These are phyloP conservation scores for Chironomus riparius DNA, from an alignment of 2,888 invertebrate genomes.

Conservation along the genomic window DNA sequence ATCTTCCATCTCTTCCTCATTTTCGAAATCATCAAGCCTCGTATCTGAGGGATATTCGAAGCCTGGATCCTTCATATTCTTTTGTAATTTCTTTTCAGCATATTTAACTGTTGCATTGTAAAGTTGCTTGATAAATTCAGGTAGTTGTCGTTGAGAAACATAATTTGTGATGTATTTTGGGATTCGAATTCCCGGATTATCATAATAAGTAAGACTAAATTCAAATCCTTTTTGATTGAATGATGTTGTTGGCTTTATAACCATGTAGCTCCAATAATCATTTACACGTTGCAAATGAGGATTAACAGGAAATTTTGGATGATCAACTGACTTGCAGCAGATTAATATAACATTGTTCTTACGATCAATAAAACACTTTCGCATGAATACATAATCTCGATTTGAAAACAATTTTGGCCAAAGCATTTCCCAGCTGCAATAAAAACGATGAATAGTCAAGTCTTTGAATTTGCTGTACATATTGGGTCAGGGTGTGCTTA, in stretches of 20 bases:
- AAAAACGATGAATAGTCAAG: too few species aligned
- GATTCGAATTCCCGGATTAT: constrained; percentile 69
- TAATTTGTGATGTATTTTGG: constrained; percentile 63
- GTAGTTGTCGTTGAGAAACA: constrained; percentile 67
- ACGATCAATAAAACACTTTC: constrained; percentile 55
- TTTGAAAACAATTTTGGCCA: constrained; percentile 81
- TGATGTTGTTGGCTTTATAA: constrained; percentile 54
- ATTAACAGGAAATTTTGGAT: constrained; percentile 58
- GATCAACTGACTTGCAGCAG: constrained; percentile 59
- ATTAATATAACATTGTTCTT: constrained; percentile 52
- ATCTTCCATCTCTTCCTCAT: constrained; percentile 15
- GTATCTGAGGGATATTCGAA: constrained; percentile 31
- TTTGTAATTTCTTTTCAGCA: constrained; percentile 35
- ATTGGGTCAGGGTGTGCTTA: too few species aligned
- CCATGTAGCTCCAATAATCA: constrained; percentile 81
- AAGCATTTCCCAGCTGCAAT: constrained; percentile 63
- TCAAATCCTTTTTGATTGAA: constrained; percentile 49
- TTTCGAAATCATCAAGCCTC: constrained; percentile 28
- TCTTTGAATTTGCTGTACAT: too few species aligned
- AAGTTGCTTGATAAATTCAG: constrained; percentile 63
- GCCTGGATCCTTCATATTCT: constrained; percentile 26
- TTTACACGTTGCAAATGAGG: constrained; percentile 61
- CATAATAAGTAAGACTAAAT: constrained; percentile 79
- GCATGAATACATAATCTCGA: constrained; percentile 76
- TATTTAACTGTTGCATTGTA: constrained; percentile 59